These are phyloP conservation scores for Zhengitettix transpicula DNA, from an alignment of 2,888 invertebrate species.

Conservation along the genomic window DNA sequence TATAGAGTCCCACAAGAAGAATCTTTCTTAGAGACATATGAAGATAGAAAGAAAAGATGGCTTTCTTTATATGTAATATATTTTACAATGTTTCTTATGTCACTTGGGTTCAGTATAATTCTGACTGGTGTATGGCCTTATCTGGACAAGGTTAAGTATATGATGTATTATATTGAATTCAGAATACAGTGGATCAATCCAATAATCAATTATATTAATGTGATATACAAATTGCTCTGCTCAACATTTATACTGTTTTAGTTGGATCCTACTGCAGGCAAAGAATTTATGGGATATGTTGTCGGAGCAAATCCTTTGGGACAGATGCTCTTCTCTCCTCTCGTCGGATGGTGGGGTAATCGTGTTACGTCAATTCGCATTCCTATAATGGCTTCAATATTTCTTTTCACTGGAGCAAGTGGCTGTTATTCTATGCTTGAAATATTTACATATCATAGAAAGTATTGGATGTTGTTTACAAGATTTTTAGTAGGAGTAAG, in stretches of 20 bases:
- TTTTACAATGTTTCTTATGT: conserved; percentile 81
- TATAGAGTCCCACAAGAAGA: not conserved
- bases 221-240: too few species aligned
- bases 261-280: conserved; percentile 63
- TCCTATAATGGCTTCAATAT: conserved; percentile 52
- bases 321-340: conserved; percentile 71
- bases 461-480: conserved; percentile 58
- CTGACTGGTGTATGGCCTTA: conserved; percentile 81
- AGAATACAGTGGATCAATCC: not conserved
- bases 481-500: conserved; percentile 70
- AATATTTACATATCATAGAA: conserved; percentile 41
- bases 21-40: conserved; percentile 41
- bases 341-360: conserved; percentile 75
- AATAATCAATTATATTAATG: not conserved
- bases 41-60: conserved; percentile 54
- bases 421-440: conserved; percentile 60
- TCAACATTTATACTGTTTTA: conserved; percentile 29
- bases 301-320: conserved; percentile 77
- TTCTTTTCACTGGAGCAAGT: conserved; percentile 55
- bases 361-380: conserved; percentile 50
- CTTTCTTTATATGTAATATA: conserved; percentile 66
- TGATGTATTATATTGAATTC: not conserved
- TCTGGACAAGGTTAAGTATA: conserved; percentile 51
- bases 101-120: conserved; percentile 72
- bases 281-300: conserved; percentile 67